Base-by-base conservation (phyloP, 2,888 invertebrate genomes). In the Teleogryllus oceanicus region DNA sequence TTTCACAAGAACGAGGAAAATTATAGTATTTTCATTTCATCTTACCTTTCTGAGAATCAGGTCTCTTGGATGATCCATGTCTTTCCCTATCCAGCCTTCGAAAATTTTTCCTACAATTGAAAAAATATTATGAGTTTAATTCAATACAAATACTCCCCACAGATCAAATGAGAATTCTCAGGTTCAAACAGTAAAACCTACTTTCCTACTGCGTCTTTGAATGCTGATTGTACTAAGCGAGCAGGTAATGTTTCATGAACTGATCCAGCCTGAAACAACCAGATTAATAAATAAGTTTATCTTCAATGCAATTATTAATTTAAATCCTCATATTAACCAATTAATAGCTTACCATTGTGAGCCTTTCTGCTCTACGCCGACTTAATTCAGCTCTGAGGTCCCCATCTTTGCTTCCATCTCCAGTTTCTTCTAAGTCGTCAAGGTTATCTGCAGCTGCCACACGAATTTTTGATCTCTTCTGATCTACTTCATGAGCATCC, bases 361-460 rank as follows among this genome's bases (percentile, higher is more conserved):
- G 86, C 82, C 89, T 86, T 83, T 89, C 89, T 0, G 90, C 90
- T 74, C 90, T 85, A 82, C 89, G 88, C 82, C 89, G 87, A 83
- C 89, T 90, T 24, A 90, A 83, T 83, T 90, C 90, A 3, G 89
- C 87, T 78, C 90, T 85, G 49, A 90, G 85, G 84, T 90, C 90
- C 51, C 88, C 88, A 79, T 87, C 87, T 86, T 83, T 49, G 80
- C 80, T 77, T 79, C 20, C 13, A 21, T 37, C 21, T 24, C 75
- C 20, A 12, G 62, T 18, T 49, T 74, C 77, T 74, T 77, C 76
- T n/a, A 37, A 62, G 51, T 78, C 78, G 77, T 80, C 74, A 75
- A 77, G 51, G 24, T 50, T 51, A 49, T 75, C 50, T 74, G 80
- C 18, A 12, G 12, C 20, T 49, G 49, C 76, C 50, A 50, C 10